Conservation (phyloP, 2,113 vertebrate species). For the Prionailurus viverrinus region DNA sequence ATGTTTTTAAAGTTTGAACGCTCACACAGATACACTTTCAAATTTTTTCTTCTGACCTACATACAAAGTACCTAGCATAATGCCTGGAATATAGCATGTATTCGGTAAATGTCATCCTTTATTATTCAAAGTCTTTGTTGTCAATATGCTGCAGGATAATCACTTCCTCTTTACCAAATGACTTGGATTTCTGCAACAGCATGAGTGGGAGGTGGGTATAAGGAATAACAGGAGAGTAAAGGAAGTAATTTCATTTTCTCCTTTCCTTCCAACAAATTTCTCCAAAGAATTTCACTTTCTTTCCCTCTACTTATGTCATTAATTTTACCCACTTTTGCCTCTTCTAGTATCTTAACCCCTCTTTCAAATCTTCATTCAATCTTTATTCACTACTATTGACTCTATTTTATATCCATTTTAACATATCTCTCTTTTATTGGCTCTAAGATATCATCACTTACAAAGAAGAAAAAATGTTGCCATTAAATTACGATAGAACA, state of each 20-base stretch:
- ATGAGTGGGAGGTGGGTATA: neutral
- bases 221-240: neutral
- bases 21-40: neutral
- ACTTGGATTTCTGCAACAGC: neutral
- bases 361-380: slow-evolving; percentile 9
- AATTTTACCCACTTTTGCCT: neutral
- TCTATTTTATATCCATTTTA: neutral
- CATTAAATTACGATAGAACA: slow-evolving; percentile 5
- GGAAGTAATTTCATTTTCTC: neutral
- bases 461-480: neutral
- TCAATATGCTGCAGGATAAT: neutral
- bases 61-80: neutral
- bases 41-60: neutral
- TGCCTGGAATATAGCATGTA: neutral
- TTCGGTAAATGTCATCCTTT: neutral
- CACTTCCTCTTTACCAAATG: neutral
- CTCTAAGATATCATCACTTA: neutral
- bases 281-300: neutral
- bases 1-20: neutral
- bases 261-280: neutral
- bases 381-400: neutral
- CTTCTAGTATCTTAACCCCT: neutral
- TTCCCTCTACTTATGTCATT: neutral
- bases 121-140: neutral
- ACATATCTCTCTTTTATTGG: neutral